Conservation (phyloP, 2,797 vertebrate genomes). For the Spondyliosoma cantharus region DNA sequence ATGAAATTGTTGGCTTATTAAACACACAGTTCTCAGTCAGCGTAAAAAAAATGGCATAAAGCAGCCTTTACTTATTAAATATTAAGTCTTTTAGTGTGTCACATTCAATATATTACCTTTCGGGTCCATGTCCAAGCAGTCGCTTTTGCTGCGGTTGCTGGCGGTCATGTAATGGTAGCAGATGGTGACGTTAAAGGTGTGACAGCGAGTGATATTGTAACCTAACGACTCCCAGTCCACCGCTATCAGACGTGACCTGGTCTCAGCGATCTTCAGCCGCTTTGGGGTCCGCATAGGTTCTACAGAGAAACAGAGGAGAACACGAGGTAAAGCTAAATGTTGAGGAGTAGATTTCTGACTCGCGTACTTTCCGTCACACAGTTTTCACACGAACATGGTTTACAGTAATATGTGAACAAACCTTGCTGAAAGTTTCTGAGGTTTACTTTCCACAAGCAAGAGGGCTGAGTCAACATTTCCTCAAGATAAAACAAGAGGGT, state of each 20-base stretch:
- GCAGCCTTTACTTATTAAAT: neutral
- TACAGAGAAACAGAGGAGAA: conserved; percentile 68
- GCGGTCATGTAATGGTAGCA: conserved; percentile 95
- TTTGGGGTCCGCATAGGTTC: conserved; percentile 98
- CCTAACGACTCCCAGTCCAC: conserved; percentile 99
- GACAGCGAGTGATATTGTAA: conserved; percentile 99
- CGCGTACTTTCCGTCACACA: too few relatives aligned
- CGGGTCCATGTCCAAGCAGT: conserved; percentile 98
- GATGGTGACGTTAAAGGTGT: conserved; percentile 98
- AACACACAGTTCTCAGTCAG: neutral
- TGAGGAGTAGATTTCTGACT: neutral
- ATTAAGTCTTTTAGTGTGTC: too few relatives aligned
- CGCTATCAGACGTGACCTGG: conserved; percentile 92
- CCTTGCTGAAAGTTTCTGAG: neutral
- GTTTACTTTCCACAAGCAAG: neutral
- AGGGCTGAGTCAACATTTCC: conserved; percentile 43
- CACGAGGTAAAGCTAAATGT: neutral
- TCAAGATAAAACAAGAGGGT: conserved; percentile 16
- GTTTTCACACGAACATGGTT: neutral
- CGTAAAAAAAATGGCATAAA: neutral
- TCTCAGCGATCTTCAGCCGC: conserved; percentile 96
- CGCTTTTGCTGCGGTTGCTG: conserved; percentile 91
- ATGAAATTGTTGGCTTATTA: neutral
- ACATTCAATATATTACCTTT: conserved; percentile 81
- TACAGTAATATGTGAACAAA: neutral